Conservation (phyloP, 2,888 invertebrate species). For the Balanococcus diminutus region DNA sequence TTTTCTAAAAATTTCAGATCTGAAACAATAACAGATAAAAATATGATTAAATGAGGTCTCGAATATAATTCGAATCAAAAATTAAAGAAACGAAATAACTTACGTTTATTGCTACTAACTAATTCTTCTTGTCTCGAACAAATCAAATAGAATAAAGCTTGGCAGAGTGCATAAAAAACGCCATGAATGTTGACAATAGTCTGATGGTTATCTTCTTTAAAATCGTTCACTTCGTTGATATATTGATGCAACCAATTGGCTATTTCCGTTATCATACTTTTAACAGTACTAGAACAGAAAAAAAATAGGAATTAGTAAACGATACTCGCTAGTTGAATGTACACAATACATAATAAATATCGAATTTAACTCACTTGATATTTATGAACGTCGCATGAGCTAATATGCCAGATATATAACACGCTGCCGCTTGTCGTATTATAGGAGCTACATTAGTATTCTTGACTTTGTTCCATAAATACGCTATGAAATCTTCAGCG, state of each 20-base stretch:
- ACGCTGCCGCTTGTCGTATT: slow-evolving; percentile 72
- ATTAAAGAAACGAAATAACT: no score
- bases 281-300: slow-evolving; percentile 66
- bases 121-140: slow-evolving; percentile 87
- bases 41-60: background rate
- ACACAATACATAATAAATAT: background rate
- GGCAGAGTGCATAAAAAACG: slow-evolving; percentile 90
- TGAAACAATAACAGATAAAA: slow-evolving; percentile 63
- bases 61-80: background rate
- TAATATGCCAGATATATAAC: slow-evolving; percentile 77
- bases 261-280: slow-evolving; percentile 72
- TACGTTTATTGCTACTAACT: slow-evolving; percentile 77
- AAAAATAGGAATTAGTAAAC: background rate
- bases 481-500: slow-evolving; percentile 71
- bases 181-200: slow-evolving; percentile 66
- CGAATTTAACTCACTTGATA: slow-evolving; percentile 67
- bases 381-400: slow-evolving; percentile 72
- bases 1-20: slow-evolving; percentile 80
- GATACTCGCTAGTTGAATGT: background rate
- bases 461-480: slow-evolving; percentile 76
- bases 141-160: slow-evolving; percentile 90
- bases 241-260: slow-evolving; percentile 85
- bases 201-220: slow-evolving; percentile 60
- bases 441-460: slow-evolving; percentile 70
- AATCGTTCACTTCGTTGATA: slow-evolving; percentile 71